phyloP scores from a whole-genome alignment of 2,797 vertebrate genomes.

The Nasua narica region DNA sequence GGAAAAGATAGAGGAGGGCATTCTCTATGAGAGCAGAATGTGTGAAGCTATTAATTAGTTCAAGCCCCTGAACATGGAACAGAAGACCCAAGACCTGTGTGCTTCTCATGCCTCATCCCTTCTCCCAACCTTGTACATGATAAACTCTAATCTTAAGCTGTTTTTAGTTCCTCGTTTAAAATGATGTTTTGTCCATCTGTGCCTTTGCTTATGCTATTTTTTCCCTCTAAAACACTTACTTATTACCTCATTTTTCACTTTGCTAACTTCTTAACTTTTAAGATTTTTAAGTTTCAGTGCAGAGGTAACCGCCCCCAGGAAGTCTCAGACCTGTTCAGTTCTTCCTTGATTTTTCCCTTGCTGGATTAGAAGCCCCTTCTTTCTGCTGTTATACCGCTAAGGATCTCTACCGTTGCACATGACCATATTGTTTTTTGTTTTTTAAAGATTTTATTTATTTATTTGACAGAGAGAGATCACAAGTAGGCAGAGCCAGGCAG shows the following conservation, averaged over 20 bases:
- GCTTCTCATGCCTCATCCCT: not conserved
- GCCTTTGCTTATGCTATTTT: not conserved
- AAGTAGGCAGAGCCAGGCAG: too few species aligned
- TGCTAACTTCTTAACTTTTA: conserved; percentile 5
- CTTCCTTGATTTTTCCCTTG: not conserved
- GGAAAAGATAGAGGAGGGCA: not conserved
- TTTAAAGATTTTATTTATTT: too few species aligned
- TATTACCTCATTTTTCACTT: conserved; percentile 27
- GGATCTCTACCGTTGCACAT: not conserved
- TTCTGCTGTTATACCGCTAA: not conserved
- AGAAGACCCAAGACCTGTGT: not conserved
- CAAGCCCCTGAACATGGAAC: not conserved
- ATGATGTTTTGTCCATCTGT: not conserved
- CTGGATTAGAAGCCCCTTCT: not conserved
- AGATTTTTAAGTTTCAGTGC: not conserved
- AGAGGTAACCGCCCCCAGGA: not conserved
- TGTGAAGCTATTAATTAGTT: not conserved
- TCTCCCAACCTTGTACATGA: not conserved
- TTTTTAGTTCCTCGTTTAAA: conserved; percentile 27
- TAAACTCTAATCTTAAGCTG: not conserved
- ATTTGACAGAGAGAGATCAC: too few species aligned
- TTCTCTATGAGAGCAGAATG: not conserved
- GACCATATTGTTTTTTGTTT: not conserved
- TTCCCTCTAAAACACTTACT: not conserved
- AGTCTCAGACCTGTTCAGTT: not conserved